Percentiles rank a stretch among this genome's conserved stretches.
phyloP scores from a whole-genome alignment of 2,113 vertebrate genomes.

The Campylorhamphus procurvoides region DNA sequence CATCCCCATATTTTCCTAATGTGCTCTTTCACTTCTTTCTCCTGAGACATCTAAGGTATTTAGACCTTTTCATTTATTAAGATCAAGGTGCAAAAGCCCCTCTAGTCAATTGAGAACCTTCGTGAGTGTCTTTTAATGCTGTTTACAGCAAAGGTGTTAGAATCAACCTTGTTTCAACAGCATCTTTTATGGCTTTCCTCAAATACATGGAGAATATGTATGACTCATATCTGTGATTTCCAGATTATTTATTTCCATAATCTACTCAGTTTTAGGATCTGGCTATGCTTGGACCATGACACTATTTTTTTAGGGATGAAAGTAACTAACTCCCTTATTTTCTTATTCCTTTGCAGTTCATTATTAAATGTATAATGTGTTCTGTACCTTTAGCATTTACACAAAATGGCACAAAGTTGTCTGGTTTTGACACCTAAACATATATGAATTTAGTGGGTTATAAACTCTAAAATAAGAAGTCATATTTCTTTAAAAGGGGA shows the following conservation, averaged over 20 bases:
- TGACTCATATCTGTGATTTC: neutral
- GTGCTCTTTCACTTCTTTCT: rapidly evolving
- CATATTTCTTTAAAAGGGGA: neutral
- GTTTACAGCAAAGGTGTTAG: neutral
- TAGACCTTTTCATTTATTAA: neutral
- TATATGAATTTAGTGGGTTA: neutral
- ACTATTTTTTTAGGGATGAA: neutral
- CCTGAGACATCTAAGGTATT: neutral
- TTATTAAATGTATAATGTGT: neutral
- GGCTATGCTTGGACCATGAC: rapidly evolving
- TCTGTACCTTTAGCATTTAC: neutral
- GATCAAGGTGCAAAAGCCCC: neutral
- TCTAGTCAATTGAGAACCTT: neutral
- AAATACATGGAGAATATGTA: neutral
- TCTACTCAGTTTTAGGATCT: neutral
- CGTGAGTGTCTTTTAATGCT: neutral
- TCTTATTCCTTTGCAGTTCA: neutral
- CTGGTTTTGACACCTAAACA: neutral
- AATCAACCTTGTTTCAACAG: neutral
- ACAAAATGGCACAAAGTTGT: neutral
- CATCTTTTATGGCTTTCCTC: neutral
- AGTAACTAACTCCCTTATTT: neutral
- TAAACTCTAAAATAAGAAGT: neutral
- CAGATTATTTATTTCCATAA: neutral
- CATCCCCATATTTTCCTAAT: neutral